Evolutionary conservation across 2,797 vertebrate genomes (phyloP).

Genomic region (Todus mexicanus): DNA sequence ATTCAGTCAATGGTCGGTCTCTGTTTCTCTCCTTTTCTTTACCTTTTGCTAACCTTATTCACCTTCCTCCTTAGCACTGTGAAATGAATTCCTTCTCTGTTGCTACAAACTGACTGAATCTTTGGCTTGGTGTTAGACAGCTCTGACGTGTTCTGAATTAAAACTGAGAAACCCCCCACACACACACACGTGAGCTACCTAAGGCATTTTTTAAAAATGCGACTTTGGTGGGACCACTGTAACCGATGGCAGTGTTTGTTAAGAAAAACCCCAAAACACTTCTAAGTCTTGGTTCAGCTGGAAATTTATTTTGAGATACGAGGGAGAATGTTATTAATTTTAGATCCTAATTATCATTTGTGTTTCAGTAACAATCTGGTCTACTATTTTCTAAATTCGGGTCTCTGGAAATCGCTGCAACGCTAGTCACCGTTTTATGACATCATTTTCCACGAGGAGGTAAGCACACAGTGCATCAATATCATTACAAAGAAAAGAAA

Average conservation of each 20-base stretch:
- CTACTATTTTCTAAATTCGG: not conserved
- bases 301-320: not conserved
- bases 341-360: not conserved
- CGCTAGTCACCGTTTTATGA: not conserved
- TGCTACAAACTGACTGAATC: not conserved
- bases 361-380: not conserved
- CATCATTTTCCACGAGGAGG: not conserved
- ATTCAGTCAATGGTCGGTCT: not conserved
- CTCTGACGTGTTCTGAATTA: not conserved
- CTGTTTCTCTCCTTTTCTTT: not conserved
- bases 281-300: not conserved
- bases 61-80: not conserved
- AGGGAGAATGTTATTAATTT: not conserved
- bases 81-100: not conserved
- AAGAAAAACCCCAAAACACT: not conserved
- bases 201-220: not conserved
- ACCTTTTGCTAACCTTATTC: not conserved
- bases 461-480: not conserved
- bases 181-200: not conserved
- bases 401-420: not conserved
- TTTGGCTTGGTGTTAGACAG: not conserved
- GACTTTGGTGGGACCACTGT: not conserved
- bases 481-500: not conserved
- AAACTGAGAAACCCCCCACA: not conserved
- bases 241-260: not conserved